A percentile compares a stretch with the other conserved stretches of the same genome.
These are phyloP conservation scores for Amphipyra berbera DNA, from an alignment of 2,888 invertebrate genomes.

Conservation along the genomic window DNA sequence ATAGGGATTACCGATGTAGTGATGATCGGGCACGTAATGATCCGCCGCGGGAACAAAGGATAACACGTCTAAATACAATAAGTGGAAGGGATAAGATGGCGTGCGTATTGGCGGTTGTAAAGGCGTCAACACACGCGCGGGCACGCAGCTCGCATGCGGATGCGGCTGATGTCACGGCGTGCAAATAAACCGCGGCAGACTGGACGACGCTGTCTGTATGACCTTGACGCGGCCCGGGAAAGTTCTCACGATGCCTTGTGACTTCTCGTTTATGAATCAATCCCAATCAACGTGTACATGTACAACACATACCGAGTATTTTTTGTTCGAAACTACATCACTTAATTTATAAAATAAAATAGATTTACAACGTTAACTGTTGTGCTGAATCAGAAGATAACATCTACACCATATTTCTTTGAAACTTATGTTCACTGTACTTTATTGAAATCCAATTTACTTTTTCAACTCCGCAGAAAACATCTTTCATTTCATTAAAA, in stretches of 20 bases:
- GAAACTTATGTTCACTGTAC: constrained; percentile 5
- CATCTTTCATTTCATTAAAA: constrained; percentile 31
- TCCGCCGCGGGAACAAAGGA: constrained; percentile 82
- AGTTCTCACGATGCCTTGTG: constrained; percentile 76
- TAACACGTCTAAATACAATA: constrained; percentile 85
- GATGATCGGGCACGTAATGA: constrained; percentile 82
- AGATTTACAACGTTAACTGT: constrained; percentile 1
- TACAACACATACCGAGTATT: constrained; percentile 8
- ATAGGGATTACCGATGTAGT: constrained; percentile 73
- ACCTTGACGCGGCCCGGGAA: constrained; percentile 76
- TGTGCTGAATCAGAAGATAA: background rate
- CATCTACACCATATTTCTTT: constrained; percentile 1
- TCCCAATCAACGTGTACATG: constrained; percentile 26
- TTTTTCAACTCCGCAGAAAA: constrained; percentile 18
- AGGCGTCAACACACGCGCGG: constrained; percentile 75
- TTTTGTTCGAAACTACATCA: constrained; percentile 4
- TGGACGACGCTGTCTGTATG: constrained; percentile 80
- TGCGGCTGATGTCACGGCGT: constrained; percentile 79
- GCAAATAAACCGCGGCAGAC: constrained; percentile 82
- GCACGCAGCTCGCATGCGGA: constrained; percentile 80
- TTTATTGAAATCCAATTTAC: constrained; percentile 5
- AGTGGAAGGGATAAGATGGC: constrained; percentile 83
- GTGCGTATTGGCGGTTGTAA: constrained; percentile 72
- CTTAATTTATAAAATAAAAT: constrained; percentile 5
- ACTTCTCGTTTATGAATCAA: constrained; percentile 50